phyloP scores from a whole-genome alignment of 1,140 invertebrate species.

The Solen grandis region DNA sequence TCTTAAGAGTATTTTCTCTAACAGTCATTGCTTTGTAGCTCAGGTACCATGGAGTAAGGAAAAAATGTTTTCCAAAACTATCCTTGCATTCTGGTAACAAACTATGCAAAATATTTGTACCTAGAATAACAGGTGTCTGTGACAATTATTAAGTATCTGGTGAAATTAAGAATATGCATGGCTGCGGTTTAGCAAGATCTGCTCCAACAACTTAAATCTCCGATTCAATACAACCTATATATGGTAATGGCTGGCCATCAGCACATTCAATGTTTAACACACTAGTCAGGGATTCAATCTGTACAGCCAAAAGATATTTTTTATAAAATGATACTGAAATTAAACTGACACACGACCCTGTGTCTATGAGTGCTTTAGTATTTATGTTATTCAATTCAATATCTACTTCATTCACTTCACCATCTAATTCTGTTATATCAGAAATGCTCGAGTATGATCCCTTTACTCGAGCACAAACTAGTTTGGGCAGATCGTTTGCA shows the following conservation, averaged over 20 bases:
- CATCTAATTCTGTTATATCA: slow-evolving; percentile 25
- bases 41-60: slow-evolving; percentile 25
- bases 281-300: slow-evolving; percentile 30
- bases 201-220: slow-evolving; percentile 4
- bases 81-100: slow-evolving; percentile 13
- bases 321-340: slow-evolving; percentile 34
- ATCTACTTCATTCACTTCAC: slow-evolving; percentile 3
- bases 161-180: slow-evolving; percentile 18
- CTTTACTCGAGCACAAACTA: slow-evolving; percentile 18
- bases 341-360: slow-evolving; percentile 39
- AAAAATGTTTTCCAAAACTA: slow-evolving; percentile 14
- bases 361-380: slow-evolving; percentile 27
- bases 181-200: background rate
- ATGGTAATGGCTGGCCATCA: slow-evolving; percentile 42
- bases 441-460: slow-evolving; percentile 32
- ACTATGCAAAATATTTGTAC: slow-evolving; percentile 20
- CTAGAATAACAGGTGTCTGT: slow-evolving; percentile 29
- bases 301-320: background rate
- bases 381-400: slow-evolving; percentile 4
- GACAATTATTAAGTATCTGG: slow-evolving; percentile 41
- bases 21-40: slow-evolving; percentile 24
- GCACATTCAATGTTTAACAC: slow-evolving; percentile 55
- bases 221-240: slow-evolving; percentile 24
- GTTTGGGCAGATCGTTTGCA: background rate
- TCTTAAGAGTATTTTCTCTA: slow-evolving; percentile 10